Evolutionary conservation across 37 sponge, comb jelly and placozoan genomes (phyloP).

Genomic region (Theonella swinhoei): DNA sequence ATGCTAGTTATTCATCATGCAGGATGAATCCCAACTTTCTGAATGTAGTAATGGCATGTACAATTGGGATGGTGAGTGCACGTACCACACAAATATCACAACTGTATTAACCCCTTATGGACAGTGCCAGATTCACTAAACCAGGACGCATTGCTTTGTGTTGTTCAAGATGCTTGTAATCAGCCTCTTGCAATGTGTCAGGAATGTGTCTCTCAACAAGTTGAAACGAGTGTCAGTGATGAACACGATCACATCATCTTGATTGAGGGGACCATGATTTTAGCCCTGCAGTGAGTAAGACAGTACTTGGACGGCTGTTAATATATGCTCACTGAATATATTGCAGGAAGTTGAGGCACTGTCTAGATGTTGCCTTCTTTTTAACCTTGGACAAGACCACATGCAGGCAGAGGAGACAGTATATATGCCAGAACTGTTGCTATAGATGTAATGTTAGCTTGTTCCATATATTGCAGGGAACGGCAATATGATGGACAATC

Average conservation of each 20-base stretch:
- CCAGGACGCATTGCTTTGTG: neutral
- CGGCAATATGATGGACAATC: neutral
- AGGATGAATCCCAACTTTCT: too few species aligned
- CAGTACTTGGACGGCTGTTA: neutral
- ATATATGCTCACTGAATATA: neutral
- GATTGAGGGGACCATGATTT: constrained; percentile 70
- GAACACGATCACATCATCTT: constrained; percentile 14
- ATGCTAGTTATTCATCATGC: neutral
- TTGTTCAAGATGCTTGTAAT: neutral
- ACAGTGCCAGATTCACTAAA: constrained; percentile 51
- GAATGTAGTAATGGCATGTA: neutral
- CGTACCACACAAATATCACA: neutral
- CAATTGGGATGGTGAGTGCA: constrained; percentile 23
- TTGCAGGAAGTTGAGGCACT: constrained; percentile 16
- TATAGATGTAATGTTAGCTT: neutral
- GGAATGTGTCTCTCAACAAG: too few species aligned
- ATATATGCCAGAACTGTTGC: neutral
- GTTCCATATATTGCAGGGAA: neutral
- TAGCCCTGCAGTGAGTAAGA: constrained; percentile 36
- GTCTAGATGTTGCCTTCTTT: constrained; percentile 30
- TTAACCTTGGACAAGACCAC: constrained; percentile 54
- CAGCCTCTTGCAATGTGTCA: too few species aligned
- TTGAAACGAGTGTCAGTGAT: too few species aligned
- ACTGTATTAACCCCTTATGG: neutral
- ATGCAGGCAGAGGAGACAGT: constrained; percentile 41